A percentile compares a stretch with the other conserved stretches of the same genome.
phyloP scores from a whole-genome alignment of 1,140 invertebrate genomes.

The Drosophila watanabei region DNA sequence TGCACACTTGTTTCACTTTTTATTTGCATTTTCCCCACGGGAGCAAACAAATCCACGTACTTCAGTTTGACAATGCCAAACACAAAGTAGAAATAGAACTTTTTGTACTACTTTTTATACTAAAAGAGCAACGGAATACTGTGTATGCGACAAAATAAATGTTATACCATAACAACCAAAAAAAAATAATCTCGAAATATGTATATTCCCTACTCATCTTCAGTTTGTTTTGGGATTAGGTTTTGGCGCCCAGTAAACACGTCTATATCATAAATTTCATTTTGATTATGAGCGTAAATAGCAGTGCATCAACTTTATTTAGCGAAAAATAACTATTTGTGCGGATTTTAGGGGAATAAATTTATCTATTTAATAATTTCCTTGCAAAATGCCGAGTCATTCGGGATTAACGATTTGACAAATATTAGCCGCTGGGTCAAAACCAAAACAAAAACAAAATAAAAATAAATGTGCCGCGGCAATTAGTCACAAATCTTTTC shows the following conservation, averaged over 20 bases:
- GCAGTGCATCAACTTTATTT: neutral
- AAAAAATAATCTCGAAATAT: slow-evolving; percentile 1
- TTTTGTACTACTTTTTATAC: slow-evolving; percentile 79
- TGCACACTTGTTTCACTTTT: slow-evolving; percentile 74
- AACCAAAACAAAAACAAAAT: slow-evolving; percentile 5
- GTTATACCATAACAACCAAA: slow-evolving; percentile 28
- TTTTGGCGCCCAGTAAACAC: slow-evolving; percentile 28
- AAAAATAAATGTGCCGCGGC: slow-evolving; percentile 18
- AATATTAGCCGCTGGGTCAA: slow-evolving; percentile 6
- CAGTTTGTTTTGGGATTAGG: slow-evolving; percentile 16
- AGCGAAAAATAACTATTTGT: neutral
- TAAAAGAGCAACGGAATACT: slow-evolving; percentile 61
- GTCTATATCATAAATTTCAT: slow-evolving; percentile 14
- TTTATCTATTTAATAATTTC: neutral
- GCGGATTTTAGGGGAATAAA: neutral
- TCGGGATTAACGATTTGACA: slow-evolving; percentile 9
- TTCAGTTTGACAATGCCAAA: slow-evolving; percentile 55
- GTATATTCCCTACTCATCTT: slow-evolving; percentile 3
- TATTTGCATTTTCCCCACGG: slow-evolving; percentile 46
- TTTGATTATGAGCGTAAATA: slow-evolving; percentile 11
- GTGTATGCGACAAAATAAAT: slow-evolving; percentile 68
- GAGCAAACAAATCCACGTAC: slow-evolving; percentile 77
- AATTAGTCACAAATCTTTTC: slow-evolving; percentile 16
- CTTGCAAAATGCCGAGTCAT: slow-evolving; percentile 3
- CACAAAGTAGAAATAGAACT: slow-evolving; percentile 71